These are phyloP conservation scores for Alectoris magna DNA, from an alignment of 2,797 vertebrate species.

Conservation along the genomic window DNA sequence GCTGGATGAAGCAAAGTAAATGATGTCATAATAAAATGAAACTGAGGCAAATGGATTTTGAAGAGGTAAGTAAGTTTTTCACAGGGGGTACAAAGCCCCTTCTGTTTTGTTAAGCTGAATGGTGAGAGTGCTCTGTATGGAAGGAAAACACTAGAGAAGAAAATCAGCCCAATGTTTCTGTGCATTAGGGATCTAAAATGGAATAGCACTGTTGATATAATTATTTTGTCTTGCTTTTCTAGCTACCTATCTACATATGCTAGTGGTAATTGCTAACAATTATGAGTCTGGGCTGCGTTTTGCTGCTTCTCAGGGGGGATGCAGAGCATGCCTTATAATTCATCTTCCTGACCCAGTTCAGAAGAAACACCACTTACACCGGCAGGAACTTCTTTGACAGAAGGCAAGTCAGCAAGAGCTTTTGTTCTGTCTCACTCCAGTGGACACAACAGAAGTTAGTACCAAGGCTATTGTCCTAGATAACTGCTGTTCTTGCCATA, in stretches of 20 bases:
- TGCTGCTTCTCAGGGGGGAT: background rate
- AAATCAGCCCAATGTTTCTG: background rate
- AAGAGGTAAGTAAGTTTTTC: background rate
- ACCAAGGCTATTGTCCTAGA: background rate
- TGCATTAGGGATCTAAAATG: background rate
- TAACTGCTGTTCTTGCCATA: background rate
- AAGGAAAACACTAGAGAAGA: background rate
- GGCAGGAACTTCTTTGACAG: conserved; percentile 39
- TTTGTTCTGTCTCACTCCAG: conserved; percentile 47
- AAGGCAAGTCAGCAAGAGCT: conserved; percentile 50
- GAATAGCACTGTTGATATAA: background rate
- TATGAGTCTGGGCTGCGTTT: background rate
- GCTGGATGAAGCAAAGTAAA: background rate
- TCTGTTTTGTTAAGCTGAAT: background rate
- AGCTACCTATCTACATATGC: background rate
- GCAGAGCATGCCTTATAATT: background rate
- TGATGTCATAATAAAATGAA: background rate
- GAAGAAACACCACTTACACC: background rate
- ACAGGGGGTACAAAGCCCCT: background rate
- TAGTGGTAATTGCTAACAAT: background rate
- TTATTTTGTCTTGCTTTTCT: background rate
- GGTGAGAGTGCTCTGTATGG: background rate
- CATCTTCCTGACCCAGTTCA: conserved; percentile 30
- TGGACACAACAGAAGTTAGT: background rate
- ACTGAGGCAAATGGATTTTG: background rate